Evolutionary conservation across 2,888 invertebrate genomes (phyloP), one percentile per base, ranked within the genome.

Genomic region (Caenorhabditis macrosperma): DNA sequence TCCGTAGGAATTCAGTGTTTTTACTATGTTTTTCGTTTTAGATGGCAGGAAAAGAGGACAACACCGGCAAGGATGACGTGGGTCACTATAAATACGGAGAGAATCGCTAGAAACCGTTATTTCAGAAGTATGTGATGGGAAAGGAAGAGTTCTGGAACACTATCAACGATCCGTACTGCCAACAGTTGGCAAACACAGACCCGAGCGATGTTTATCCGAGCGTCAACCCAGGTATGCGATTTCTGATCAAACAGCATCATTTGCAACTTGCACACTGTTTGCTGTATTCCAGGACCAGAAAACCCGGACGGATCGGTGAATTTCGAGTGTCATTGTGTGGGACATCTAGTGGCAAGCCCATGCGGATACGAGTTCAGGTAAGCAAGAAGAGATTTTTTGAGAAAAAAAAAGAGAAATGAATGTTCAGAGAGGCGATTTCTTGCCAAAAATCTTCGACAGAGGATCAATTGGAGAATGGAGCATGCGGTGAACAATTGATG

Each of bases 261-360:
- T n/a, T n/a, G n/a, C n/a, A n/a, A n/a, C n/a, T n/a, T n/a, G n/a
- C n/a, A n/a, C n/a, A n/a, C n/a, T n/a, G n/a, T n/a, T n/a, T n/a
- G n/a, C n/a, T n/a, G n/a, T n/a, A n/a, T 57, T 82, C 38, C 61
- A 89, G 89, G 89, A 17, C 88, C 89, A 5, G 86, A 85, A 17
- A 88, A 88, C 52, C 85, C 88, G 5, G 89, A 89, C 55, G 89
- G 89, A 15, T 68, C 84, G 3, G 84, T 89, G 15, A 89, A 89
- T 68, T 89, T 89, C 59, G 89, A 90, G 68, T 89, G 89, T 64
- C 89, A 89, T 44, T 89, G 89, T 61, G 89, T 89, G 2, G 83
- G 85, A 20, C 89, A 89, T 66, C 68, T 89, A 48, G 89, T 89
- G 5, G 89, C 89, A 17, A 87, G 88, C 64, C 89, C 89, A 1